Evolutionary conservation across 92 coral and sea anemone genomes (phyloP), one percentile per base, ranked within the genome.

Genomic region (Palythoa grandis): DNA sequence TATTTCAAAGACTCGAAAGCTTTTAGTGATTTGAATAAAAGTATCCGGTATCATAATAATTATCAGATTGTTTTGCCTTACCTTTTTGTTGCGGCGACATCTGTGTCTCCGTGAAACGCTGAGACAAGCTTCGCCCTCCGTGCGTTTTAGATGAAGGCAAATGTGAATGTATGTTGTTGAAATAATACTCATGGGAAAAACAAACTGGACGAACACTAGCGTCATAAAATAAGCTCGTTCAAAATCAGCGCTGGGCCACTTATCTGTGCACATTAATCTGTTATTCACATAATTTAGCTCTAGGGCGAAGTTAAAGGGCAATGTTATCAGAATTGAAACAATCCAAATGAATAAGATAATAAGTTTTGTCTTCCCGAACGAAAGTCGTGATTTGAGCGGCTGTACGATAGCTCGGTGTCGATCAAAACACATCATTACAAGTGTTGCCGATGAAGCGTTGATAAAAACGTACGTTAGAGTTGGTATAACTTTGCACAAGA

Each of bases 391-490:
- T 19, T 89, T 85, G n/a, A 90, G 52, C 14, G 96, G 93, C 14
- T 90, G 83, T 19, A 78, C 88, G 14, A 93, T 83, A 3, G 93
- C 95, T 19, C 98, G 82, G 71, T 91, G 89, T 60, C 92, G 91
- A 48, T 95, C 98, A 20, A 91, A 71, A 3, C 92, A 88, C 92
- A 95, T 93, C 0, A 92, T 76, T 1, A 95, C 93, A 1, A 93
- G 89, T 0, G 98, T 95, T n/a, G 91, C 91, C 2, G 98, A 95
- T 7, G 96, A 95, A 6, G 98, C 98, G 1, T 96, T 95, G 11
- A 95, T 92, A 25, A 93, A 95, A 15, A 93, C 70, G 52, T 95
- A 95, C 0, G 98, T 90, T 50, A 95, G 48, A 89, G 92, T 91
- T 11, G 98, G 98, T 40, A 95, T 91, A 52, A 88, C 89, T 74